These are phyloP conservation scores for Drosophila tanythrix DNA, from an alignment of 2,888 invertebrate genomes.

Conservation along the genomic window DNA sequence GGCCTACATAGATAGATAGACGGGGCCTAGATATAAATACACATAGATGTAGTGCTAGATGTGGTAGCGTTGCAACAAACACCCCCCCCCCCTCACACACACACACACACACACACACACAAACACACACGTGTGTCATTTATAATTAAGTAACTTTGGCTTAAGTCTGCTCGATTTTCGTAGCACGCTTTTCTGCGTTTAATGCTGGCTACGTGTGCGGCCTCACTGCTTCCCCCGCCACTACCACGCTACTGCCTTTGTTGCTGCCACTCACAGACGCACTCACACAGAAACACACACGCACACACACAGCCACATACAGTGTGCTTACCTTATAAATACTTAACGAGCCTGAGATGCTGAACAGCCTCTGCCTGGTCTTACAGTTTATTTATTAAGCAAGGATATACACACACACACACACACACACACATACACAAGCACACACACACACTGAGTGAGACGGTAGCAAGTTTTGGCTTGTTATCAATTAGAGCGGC, in stretches of 20 bases:
- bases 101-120: background rate
- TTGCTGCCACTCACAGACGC: constrained; percentile 17
- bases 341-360: constrained; percentile 69
- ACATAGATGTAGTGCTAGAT: constrained; percentile 9
- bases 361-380: constrained; percentile 42
- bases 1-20: constrained; percentile 69
- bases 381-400: constrained; percentile 79
- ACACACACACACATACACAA: constrained; percentile 14
- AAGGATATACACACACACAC: constrained; percentile 55
- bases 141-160: constrained; percentile 78
- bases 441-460: background rate
- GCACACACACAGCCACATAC: constrained; percentile 19
- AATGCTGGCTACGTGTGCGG: constrained; percentile 65
- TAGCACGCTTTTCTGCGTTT: constrained; percentile 72
- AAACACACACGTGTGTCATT: constrained; percentile 74
- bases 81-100: background rate
- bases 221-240: background rate
- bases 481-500: constrained; percentile 78
- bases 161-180: constrained; percentile 65
- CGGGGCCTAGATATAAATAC: constrained; percentile 2
- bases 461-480: constrained; percentile 57
- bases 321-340: constrained; percentile 75
- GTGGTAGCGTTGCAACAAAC: constrained; percentile 36
- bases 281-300: background rate
- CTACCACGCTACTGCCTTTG: constrained; percentile 11